Percentiles rank a stretch among this genome's conserved stretches.
Evolutionary conservation across 1,140 invertebrate species (phyloP).

Genomic region (Tetragonula clypearis): DNA sequence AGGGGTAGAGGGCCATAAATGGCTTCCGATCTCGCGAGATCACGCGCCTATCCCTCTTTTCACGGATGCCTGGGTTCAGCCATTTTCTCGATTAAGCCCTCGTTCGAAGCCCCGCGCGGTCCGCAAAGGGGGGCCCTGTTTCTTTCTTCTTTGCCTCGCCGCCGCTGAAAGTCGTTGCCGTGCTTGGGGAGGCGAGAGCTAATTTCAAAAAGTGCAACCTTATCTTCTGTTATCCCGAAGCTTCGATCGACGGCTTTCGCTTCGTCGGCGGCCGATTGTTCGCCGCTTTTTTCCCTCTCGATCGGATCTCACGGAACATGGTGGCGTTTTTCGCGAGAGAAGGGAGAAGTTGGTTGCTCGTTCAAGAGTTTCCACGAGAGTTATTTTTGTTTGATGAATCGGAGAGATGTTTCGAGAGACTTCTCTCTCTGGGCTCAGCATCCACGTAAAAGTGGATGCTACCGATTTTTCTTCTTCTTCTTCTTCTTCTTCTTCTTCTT

Average conservation of each 20-base stretch:
- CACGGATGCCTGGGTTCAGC: constrained; percentile 20
- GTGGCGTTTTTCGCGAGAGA: not conserved
- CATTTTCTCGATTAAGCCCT: constrained; percentile 67
- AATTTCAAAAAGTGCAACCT: constrained; percentile 44
- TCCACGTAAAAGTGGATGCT: too few relatives aligned
- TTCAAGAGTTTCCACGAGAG: not conserved
- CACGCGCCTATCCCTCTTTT: constrained; percentile 58
- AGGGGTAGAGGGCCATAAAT: constrained; percentile 4
- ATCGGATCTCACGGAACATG: not conserved
- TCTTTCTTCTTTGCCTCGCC: constrained; percentile 11
- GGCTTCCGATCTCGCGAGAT: constrained; percentile 62
- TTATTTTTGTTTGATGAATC: too few relatives aligned
- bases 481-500: too few relatives aligned
- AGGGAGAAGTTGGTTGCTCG: not conserved
- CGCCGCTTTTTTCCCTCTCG: not conserved
- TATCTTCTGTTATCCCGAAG: not conserved
- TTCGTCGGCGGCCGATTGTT: not conserved
- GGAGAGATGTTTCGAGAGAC: too few relatives aligned
- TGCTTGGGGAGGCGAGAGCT: constrained; percentile 10
- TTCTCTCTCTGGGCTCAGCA: too few relatives aligned
- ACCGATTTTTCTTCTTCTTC: too few relatives aligned
- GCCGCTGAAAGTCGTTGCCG: constrained; percentile 24
- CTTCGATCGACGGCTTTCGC: not conserved
- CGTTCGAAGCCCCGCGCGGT: constrained; percentile 29
- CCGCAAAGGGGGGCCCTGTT: not conserved